Base-by-base conservation (phyloP, 2,113 vertebrate species). In the Formicarius rufipectus region DNA sequence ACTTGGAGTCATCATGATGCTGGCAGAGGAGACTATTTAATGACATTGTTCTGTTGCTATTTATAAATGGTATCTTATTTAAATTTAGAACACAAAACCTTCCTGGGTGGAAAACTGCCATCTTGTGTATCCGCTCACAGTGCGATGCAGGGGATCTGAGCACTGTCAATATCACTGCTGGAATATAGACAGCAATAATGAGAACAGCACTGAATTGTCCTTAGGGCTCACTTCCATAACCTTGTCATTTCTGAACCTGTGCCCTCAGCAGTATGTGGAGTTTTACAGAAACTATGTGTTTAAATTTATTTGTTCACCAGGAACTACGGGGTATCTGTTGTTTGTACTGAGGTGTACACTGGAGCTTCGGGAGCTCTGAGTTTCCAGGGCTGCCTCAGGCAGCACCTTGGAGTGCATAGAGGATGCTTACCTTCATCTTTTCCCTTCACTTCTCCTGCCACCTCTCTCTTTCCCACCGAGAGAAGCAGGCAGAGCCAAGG, bases 1-100 rank as follows among this genome's bases (percentile, higher is more conserved):
- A 52, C 87, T 95, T 95, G 89, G 84, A 95, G 92, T 91, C 89
- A 76, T 91, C 79, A 56, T 91, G 77, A 91, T 0, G 8, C 87
- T 95, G 81, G 89, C 69, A 87, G 82, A 95, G 40, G 74, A 64
- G 37, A 52, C 73, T 91, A 75, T 95, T 96, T 93, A 95, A 84
- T 78, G 1, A 69, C 76, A 94, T 96, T 95, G 86, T 94, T 94
- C 87, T 93, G 33, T 84, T 78, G 77, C 94, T 95, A 95, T 96
- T 95, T 95, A 95, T 95, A 95, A 79, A 82, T 27, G 55, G 39
- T 64, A 76, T 78, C 81, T 92, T 22, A 30, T 91, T 94, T 89
- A 92, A 95, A 94, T 95, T 92, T 95, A 89, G 89, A 94, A 45
- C 71, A 87, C 44, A 82, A 76, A 96, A 44, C 37, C 71, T 95